These are phyloP conservation scores for Platysternon megacephalum DNA, from an alignment of 2,113 vertebrate species.

Conservation along the genomic window DNA sequence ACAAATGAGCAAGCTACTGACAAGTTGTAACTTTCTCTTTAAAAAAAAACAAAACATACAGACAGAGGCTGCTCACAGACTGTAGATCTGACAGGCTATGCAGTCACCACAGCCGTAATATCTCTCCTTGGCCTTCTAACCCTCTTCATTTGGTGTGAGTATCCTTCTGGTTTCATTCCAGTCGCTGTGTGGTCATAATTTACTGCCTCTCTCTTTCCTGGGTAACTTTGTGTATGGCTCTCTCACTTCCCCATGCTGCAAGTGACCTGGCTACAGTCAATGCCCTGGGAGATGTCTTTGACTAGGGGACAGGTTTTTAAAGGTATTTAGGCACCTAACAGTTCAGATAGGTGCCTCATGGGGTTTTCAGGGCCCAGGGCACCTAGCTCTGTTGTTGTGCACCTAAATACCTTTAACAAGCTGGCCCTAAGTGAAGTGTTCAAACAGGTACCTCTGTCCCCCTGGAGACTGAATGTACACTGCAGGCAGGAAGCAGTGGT, in stretches of 20 bases:
- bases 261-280: background rate
- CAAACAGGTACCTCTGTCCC: background rate
- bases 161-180: background rate
- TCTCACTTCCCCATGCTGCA: background rate
- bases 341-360: background rate
- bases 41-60: background rate
- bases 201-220: background rate
- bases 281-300: background rate
- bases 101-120: background rate
- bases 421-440: background rate
- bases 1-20: background rate
- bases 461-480: background rate
- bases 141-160: background rate
- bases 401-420: background rate
- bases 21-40: background rate
- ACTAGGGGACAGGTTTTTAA: background rate
- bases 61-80: background rate
- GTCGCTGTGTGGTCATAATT: background rate
- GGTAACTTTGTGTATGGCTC: background rate
- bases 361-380: background rate
- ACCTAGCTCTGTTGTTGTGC: background rate
- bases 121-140: background rate
- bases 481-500: background rate
- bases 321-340: background rate
- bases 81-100: background rate